phyloP scores from a whole-genome alignment of 2,113 vertebrate genomes.

The Motacilla alba region DNA sequence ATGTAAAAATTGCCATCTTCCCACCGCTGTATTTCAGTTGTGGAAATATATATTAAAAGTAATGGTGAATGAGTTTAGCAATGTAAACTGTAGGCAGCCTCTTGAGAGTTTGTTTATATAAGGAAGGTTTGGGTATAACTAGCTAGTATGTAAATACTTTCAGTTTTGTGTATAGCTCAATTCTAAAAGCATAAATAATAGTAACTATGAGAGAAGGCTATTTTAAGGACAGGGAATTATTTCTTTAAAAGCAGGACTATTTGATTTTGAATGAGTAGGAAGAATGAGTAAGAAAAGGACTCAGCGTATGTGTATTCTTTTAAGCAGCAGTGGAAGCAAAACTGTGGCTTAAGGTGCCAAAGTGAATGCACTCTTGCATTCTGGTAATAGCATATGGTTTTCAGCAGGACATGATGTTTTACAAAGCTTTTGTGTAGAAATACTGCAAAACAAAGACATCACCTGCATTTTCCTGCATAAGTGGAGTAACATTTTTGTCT shows the following conservation, averaged over 20 bases:
- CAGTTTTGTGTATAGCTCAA: conserved; percentile 49
- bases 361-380: not conserved
- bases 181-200: conserved; percentile 66
- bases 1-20: conserved; percentile 19
- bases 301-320: conserved; percentile 12
- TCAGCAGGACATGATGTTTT: not conserved
- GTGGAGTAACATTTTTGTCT: not conserved
- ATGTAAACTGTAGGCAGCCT: conserved; percentile 63
- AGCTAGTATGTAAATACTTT: conserved; percentile 60
- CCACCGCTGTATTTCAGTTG: not conserved
- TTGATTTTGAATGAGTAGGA: conserved; percentile 62
- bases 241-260: conserved; percentile 67
- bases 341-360: conserved; percentile 28
- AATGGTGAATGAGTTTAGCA: conserved; percentile 54
- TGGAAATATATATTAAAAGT: conserved; percentile 31
- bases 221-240: conserved; percentile 56
- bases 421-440: not conserved
- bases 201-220: conserved; percentile 54
- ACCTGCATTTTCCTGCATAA: conserved; percentile 6
- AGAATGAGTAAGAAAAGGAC: conserved; percentile 2
- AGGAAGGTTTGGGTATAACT: conserved; percentile 64
- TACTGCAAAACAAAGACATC: conserved; percentile 30
- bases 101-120: conserved; percentile 70
- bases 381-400: not conserved
- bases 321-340: conserved; percentile 3